These are phyloP conservation scores for Chelonoidis abingdonii DNA, from an alignment of 2,113 vertebrate species.

Conservation along the genomic window DNA sequence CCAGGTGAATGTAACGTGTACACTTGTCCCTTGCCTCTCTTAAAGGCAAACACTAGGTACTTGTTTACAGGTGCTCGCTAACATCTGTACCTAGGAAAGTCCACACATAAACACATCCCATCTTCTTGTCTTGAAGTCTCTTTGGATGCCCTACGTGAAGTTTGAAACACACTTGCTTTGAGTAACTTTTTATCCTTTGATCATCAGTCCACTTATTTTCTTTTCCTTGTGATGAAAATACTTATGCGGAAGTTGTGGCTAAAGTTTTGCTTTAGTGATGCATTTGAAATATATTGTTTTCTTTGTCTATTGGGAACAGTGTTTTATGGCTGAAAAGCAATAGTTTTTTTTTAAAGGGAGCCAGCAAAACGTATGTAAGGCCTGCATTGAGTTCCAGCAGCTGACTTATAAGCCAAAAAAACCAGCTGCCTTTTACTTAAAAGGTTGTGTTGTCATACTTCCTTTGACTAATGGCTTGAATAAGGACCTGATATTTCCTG, in stretches of 20 bases:
- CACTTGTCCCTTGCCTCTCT: not conserved
- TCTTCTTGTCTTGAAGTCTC: not conserved
- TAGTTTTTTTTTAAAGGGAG: slow-evolving; percentile 34
- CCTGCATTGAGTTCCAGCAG: slow-evolving; percentile 62
- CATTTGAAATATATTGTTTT: slow-evolving; percentile 58
- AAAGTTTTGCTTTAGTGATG: slow-evolving; percentile 25
- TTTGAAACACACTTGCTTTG: not conserved
- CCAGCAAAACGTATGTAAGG: slow-evolving; percentile 65
- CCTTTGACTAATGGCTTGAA: slow-evolving; percentile 56
- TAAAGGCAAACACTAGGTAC: not conserved
- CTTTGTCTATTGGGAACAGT: slow-evolving; percentile 45
- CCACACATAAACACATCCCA: not conserved
- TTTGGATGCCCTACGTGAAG: not conserved
- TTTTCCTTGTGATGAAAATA: not conserved
- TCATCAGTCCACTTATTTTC: not conserved
- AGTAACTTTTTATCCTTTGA: not conserved
- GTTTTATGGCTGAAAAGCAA: not conserved
- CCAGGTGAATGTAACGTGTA: rapidly evolving
- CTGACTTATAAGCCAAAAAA: slow-evolving; percentile 64
- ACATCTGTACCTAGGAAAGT: not conserved
- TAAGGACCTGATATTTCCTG: slow-evolving; percentile 53
- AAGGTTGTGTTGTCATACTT: slow-evolving; percentile 51
- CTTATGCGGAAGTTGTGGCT: not conserved
- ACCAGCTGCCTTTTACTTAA: slow-evolving; percentile 71
- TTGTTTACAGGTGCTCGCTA: not conserved